Conservation (phyloP, 2,797 vertebrate species). For the Danio aesculapii region DNA sequence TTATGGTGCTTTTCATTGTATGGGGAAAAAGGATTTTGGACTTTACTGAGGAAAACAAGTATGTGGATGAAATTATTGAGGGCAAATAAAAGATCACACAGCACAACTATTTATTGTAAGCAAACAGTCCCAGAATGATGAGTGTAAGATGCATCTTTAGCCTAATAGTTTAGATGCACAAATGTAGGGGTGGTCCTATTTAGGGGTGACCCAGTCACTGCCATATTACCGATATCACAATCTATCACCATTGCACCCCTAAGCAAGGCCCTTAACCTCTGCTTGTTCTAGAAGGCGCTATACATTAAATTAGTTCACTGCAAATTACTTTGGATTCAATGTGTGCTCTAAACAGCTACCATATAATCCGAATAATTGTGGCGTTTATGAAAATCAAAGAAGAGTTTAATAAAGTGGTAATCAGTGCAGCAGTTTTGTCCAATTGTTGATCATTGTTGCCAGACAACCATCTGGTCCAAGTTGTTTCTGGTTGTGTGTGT, state of each 20-base stretch:
- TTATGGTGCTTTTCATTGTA: not conserved
- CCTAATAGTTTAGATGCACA: not conserved
- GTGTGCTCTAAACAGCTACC: constrained; percentile 18
- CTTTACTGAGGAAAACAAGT: not conserved
- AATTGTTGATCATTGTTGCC: constrained; percentile 85
- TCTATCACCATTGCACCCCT: constrained; percentile 29
- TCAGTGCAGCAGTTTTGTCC: constrained; percentile 82
- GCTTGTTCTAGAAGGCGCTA: constrained; percentile 6
- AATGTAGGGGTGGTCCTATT: constrained; percentile 29
- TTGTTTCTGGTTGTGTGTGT: constrained; percentile 16
- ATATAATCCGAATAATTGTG: constrained; percentile 71
- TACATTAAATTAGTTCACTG: constrained; percentile 27
- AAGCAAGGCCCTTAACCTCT: constrained; percentile 21
- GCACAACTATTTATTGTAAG: not conserved
- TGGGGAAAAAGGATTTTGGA: not conserved
- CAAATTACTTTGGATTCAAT: constrained; percentile 29
- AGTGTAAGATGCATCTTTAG: not conserved
- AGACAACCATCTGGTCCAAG: constrained; percentile 67
- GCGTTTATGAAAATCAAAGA: constrained; percentile 83
- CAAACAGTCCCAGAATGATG: not conserved
- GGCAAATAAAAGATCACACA: not conserved
- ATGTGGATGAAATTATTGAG: not conserved
- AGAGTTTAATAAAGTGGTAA: constrained; percentile 83
- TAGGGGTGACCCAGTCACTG: constrained; percentile 24
- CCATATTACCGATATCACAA: constrained; percentile 24